Base-by-base conservation (phyloP, 2,888 invertebrate species). In the Seira ritae region DNA sequence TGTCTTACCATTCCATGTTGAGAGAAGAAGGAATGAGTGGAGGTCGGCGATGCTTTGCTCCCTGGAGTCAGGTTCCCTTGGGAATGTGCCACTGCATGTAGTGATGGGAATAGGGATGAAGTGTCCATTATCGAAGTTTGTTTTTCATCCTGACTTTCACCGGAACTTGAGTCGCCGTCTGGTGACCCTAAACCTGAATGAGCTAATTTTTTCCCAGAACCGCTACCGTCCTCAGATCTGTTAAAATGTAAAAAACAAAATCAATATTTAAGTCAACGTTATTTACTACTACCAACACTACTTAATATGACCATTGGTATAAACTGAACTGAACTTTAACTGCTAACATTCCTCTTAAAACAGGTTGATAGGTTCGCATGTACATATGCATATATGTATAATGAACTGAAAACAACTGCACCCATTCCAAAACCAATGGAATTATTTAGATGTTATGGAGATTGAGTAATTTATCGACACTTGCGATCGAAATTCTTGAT, bases 141-240 rank as follows among this genome's bases (percentile, higher is more conserved):
- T 73, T 87, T 87, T 77, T 88, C 89, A 66, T 88, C 88, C 74
- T 87, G 86, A 85, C 87, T 87, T 87, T 89, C 88, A 83, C 85
- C 87, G 84, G 88, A 88, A 85, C 87, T 87, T 22, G 88, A 88
- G 76, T 89, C 89, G 15, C 86, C 87, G 69, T 87, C 89, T 19
- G 89, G 88, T 78, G 89, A 89, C 15, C 88, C 89, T 23, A 87
- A 72, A 68, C 88, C 89, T 68, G 87, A 86, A 69, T 87, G 86
- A 46, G 81, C 69, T 74, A 87, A 81, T 80, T 89, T 89, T 69
- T 89, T 89, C 20, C 87, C 87, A 75, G 85, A 87, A 17, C 76
- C 84, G 76, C 84, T 81, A 20, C 89, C 88, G 82, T 89, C 89
- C 65, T 89, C 89, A 76, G 88, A 85, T 76, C 89, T 89, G 78